A percentile compares a stretch with the other conserved stretches of the same genome.
phyloP scores from a whole-genome alignment of 2,113 vertebrate genomes.

The Mohoua ochrocephala region DNA sequence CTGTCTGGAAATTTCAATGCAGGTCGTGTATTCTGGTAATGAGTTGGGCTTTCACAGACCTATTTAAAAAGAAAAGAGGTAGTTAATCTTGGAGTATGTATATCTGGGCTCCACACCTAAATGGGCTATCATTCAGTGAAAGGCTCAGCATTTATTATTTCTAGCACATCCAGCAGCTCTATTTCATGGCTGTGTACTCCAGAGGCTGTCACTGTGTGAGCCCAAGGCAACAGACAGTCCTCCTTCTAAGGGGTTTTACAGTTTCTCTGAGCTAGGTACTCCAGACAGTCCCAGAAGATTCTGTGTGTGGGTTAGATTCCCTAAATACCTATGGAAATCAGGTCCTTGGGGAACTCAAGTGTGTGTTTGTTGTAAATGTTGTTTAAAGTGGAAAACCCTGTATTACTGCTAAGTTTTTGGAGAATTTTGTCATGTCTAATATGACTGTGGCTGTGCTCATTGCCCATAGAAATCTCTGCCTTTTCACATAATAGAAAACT shows the following conservation, averaged over 20 bases:
- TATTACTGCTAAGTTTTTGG: neutral
- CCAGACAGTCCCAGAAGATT: neutral
- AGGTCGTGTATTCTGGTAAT: neutral
- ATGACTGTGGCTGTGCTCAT: neutral
- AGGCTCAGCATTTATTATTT: constrained; percentile 20
- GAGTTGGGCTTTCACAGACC: neutral
- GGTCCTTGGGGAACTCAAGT: neutral
- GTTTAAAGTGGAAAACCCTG: neutral
- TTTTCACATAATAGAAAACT: constrained; percentile 42
- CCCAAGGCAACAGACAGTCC: neutral
- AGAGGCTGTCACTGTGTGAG: neutral
- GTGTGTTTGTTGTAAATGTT: neutral
- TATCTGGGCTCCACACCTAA: constrained; percentile 17
- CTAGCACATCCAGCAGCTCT: constrained; percentile 15
- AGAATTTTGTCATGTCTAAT: neutral
- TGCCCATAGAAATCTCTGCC: neutral
- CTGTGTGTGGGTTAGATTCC: neutral
- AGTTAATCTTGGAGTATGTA: constrained; percentile 7
- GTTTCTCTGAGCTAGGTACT: neutral
- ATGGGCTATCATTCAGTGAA: neutral
- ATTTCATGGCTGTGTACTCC: neutral
- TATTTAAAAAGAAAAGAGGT: constrained; percentile 33
- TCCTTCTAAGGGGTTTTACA: neutral
- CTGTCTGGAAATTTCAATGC: neutral
- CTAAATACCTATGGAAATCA: neutral